phyloP scores from a whole-genome alignment of 2,113 vertebrate species.

The Aix galericulata region DNA sequence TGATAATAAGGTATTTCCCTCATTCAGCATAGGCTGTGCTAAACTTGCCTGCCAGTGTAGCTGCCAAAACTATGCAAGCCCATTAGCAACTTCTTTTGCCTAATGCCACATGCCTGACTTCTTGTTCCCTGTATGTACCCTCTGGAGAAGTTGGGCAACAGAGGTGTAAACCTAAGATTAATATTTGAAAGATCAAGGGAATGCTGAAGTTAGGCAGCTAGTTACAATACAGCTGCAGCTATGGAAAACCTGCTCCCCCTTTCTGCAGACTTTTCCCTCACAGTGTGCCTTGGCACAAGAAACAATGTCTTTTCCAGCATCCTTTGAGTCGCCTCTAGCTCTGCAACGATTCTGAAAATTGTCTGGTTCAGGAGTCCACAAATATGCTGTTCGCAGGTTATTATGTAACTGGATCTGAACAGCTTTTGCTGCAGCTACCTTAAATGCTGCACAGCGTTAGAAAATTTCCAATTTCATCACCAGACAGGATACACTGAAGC shows the following conservation, averaged over 20 bases:
- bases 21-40: not conserved
- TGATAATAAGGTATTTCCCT: not conserved
- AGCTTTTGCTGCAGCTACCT: not conserved
- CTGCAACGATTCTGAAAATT: not conserved
- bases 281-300: not conserved
- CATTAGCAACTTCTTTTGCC: not conserved
- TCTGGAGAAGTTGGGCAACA: not conserved
- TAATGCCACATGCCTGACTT: not conserved
- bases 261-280: not conserved
- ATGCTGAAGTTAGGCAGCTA: not conserved
- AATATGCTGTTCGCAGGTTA: accelerated
- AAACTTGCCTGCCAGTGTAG: not conserved
- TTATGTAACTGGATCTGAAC: not conserved
- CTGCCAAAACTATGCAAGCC: not conserved
- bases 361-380: not conserved
- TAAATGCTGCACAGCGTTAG: not conserved
- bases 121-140: not conserved
- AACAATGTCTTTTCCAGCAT: not conserved
- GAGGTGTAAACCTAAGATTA: not conserved
- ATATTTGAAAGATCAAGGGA: not conserved
- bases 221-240: not conserved
- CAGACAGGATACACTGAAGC: not conserved
- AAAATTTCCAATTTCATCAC: not conserved
- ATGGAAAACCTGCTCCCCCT: not conserved
- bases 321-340: not conserved